Base-by-base conservation (phyloP, 2,888 invertebrate species). In the Xestobium rufovillosum region DNA sequence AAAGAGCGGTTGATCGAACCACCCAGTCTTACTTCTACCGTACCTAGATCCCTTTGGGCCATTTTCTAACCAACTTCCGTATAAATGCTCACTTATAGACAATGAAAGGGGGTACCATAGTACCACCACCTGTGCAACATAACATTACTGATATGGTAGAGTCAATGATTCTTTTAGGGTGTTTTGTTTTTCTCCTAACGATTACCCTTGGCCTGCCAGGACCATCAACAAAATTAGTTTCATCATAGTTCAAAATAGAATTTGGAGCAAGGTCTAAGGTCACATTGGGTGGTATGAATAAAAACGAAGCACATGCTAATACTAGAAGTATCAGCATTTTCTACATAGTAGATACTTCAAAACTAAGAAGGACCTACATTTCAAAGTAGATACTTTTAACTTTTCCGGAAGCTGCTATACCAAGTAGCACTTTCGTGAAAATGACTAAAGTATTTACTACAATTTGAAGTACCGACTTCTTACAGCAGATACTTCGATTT, bases 161-260 rank as follows among this genome's bases (percentile, higher is more conserved):
- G 17, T 34, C 35, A 9, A 48, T 39, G 10, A 58, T 45, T 12
- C 49, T 34, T 36, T 58, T 52, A 12, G 53, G 49, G 44, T 63
- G 52, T 37, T 59, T 59, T 3, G 36, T 32, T 9, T 55, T 55
- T 31, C 52, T 42, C 32, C 48, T 50, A 28, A 37, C 25, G 16
- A 59, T 44, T 9, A 51, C 39, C 34, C 47, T 53, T 37, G 45
- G 43, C 29, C 40, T 43, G 1, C 56, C 59, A 14, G 57, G 56
- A 31, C 64, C 55, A 36, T 60, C 60, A 4, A 45, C 34, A 3
- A 63, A 40, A 31, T 57, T 57, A 2, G 55, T 58, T 39, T 60
- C 57, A 39, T 61, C 58, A n/a, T 27, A 61, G 36, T 63, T 62
- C 12, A 52, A 41, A 9, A 51, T 49, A 29, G 42, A 43, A 30